A percentile compares a stretch with the other conserved stretches of the same genome.
Conservation (phyloP, 92 coral and sea anemone genomes). For the Phenganax subtilis region DNA sequence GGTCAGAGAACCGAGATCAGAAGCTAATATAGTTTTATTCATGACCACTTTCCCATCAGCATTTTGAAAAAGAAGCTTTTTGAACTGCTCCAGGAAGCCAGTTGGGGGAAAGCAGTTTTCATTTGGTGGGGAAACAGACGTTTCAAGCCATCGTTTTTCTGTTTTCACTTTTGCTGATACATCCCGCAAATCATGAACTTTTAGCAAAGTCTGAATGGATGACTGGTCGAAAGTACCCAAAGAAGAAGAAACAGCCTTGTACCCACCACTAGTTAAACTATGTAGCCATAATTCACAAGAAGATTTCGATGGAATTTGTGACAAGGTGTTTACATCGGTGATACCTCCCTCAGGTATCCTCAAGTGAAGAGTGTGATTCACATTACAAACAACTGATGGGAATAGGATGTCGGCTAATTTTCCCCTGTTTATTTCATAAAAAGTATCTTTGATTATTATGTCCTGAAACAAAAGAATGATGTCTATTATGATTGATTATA, state of each 20-base stretch:
- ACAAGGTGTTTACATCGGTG: too few relatives aligned
- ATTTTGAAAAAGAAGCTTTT: constrained; percentile 34
- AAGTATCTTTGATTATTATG: too few relatives aligned
- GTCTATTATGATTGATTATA: too few relatives aligned
- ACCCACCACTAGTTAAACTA: constrained; percentile 3
- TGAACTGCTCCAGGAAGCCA: not conserved
- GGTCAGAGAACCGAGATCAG: constrained; percentile 42
- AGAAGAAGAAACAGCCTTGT: constrained; percentile 39
- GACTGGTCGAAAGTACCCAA: constrained; percentile 39
- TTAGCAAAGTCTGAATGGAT: constrained; percentile 28
- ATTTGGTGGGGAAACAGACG: constrained; percentile 22
- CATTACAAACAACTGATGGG: too few relatives aligned
- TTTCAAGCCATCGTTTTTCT: constrained; percentile 44
- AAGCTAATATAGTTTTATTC: constrained; percentile 30
- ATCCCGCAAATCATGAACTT: constrained; percentile 41
- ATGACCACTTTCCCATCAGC: constrained; percentile 29
- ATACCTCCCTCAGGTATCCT: too few relatives aligned
- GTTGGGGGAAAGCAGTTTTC: constrained; percentile 21
- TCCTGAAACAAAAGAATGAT: too few relatives aligned
- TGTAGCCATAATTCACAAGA: constrained; percentile 27
- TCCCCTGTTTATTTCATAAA: too few relatives aligned
- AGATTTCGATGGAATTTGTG: too few relatives aligned
- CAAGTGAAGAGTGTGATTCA: too few relatives aligned
- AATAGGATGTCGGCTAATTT: too few relatives aligned
- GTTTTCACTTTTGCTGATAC: constrained; percentile 4